Evolutionary conservation across 2,797 vertebrate genomes (phyloP).

Genomic region (Lagocephalus sceleratus): DNA sequence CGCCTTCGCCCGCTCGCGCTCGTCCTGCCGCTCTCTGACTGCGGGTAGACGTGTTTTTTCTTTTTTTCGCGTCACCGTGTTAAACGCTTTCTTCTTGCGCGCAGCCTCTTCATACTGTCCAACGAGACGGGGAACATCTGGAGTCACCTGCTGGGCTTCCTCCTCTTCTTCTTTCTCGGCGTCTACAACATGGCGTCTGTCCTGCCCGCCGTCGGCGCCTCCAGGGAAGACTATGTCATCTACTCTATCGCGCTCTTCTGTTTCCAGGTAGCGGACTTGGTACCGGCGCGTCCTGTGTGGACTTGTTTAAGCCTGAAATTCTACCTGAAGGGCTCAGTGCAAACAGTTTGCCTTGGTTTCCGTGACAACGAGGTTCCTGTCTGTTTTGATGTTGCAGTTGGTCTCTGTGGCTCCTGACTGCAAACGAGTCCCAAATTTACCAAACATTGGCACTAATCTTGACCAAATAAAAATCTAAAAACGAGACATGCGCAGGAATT

Average conservation of each 20-base stretch:
- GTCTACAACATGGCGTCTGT: conserved; percentile 89
- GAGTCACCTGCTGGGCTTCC: conserved; percentile 93
- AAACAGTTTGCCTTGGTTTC: too few relatives aligned
- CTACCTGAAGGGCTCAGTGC: too few relatives aligned
- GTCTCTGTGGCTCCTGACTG: conserved; percentile 7
- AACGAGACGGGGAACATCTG: conserved; percentile 96
- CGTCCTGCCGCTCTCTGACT: too few relatives aligned
- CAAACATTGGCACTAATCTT: conserved; percentile 18
- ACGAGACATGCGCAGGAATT: background rate
- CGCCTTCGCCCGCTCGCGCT: too few relatives aligned
- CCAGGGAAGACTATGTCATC: conserved; percentile 94
- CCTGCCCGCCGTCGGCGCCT: conserved; percentile 84
- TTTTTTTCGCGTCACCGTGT: background rate
- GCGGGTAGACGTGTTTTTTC: too few relatives aligned
- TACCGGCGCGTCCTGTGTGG: too few relatives aligned
- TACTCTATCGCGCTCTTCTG: conserved; percentile 94
- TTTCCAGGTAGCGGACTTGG: conserved; percentile 81
- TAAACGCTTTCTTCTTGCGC: background rate
- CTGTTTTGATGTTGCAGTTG: conserved; percentile 4
- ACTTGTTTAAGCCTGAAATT: background rate
- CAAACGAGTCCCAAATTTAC: conserved; percentile 12
- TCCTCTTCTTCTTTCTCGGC: conserved; percentile 89
- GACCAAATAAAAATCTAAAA: conserved; percentile 10
- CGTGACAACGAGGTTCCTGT: background rate
- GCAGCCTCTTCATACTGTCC: conserved; percentile 92